Evolutionary conservation across 2,888 invertebrate genomes (phyloP).

Genomic region (Leptinotarsa haldemani): DNA sequence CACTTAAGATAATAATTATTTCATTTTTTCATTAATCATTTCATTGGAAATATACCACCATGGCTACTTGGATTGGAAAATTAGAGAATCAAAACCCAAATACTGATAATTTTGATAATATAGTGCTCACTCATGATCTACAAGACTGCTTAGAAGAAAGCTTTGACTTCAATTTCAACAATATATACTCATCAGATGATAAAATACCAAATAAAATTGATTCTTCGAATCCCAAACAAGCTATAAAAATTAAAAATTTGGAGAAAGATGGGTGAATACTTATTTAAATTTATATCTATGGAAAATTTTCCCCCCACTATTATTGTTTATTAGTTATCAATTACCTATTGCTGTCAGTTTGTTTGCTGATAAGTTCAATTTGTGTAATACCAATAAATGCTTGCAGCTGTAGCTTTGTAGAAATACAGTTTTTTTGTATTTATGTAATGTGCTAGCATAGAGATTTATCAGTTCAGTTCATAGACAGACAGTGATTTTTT

Average conservation of each 20-base stretch:
- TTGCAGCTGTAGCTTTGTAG: too few relatives aligned
- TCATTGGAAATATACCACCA: constrained; percentile 21
- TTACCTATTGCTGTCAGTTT: neutral
- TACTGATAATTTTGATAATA: constrained; percentile 58
- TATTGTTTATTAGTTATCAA: neutral
- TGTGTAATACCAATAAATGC: too few relatives aligned
- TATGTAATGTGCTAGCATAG: neutral
- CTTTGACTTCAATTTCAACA: constrained; percentile 65
- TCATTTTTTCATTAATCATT: neutral
- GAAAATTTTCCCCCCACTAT: constrained; percentile 5
- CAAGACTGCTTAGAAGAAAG: constrained; percentile 68
- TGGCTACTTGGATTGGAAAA: constrained; percentile 54
- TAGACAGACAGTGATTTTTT: constrained; percentile 44
- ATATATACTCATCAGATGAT: constrained; percentile 55
- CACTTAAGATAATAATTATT: neutral
- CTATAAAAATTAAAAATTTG: constrained; percentile 38
- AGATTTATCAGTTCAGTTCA: neutral
- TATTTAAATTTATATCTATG: neutral
- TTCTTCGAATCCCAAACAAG: constrained; percentile 28
- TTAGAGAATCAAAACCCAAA: constrained; percentile 45
- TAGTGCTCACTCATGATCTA: constrained; percentile 68
- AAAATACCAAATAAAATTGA: constrained; percentile 21
- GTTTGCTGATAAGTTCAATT: neutral
- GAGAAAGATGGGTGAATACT: constrained; percentile 34
- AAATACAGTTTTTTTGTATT: too few relatives aligned